These are phyloP conservation scores for Biston stratarius DNA, from an alignment of 2,888 invertebrate species.

Conservation along the genomic window DNA sequence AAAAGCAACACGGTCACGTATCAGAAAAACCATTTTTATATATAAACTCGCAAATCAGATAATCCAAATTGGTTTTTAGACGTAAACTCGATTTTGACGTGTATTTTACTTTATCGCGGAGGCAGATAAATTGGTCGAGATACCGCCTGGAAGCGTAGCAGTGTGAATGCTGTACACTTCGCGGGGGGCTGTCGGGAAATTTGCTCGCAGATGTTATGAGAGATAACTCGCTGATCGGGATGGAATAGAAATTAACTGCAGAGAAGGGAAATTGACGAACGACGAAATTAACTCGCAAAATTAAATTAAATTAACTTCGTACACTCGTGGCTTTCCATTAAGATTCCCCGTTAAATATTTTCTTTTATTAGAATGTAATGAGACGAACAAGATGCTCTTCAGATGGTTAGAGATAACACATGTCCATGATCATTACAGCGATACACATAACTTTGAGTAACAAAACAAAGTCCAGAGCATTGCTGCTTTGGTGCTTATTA, in stretches of 20 bases:
- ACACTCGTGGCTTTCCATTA: no score
- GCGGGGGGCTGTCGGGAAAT: conserved; percentile 40
- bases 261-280: not conserved
- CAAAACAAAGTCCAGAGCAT: no score
- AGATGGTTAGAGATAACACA: no score
- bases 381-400: no score
- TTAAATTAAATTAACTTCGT: no score
- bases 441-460: no score
- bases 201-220: conserved; percentile 34
- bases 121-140: conserved; percentile 81
- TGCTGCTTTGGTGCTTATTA: no score
- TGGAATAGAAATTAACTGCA: conserved; percentile 25
- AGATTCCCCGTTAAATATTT: no score
- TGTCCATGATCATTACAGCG: no score
- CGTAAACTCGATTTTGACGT: conserved; percentile 83
- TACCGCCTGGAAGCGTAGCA: conserved; percentile 61
- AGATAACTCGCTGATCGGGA: conserved; percentile 38
- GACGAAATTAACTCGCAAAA: not conserved
- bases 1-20: conserved; percentile 52
- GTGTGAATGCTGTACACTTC: conserved; percentile 55
- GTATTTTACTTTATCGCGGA: conserved; percentile 79
- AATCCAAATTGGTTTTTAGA: conserved; percentile 84
- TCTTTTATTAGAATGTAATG: no score
- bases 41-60: conserved; percentile 81
- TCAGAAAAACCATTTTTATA: conserved; percentile 63